Evolutionary conservation across 2,797 vertebrate genomes (phyloP).

Genomic region (Geotrypetes seraphini): DNA sequence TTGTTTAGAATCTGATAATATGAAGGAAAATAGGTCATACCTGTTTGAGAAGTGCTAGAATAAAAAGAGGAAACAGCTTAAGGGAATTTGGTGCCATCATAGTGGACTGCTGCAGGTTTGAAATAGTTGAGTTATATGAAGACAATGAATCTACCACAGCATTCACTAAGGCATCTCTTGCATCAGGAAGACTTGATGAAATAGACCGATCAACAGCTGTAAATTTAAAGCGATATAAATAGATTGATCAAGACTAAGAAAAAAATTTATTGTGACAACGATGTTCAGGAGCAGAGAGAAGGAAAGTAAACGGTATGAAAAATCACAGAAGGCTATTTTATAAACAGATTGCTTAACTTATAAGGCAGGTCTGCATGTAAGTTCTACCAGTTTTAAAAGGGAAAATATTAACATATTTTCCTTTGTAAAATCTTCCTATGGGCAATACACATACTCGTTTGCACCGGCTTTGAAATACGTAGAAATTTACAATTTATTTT

Average conservation of each 20-base stretch:
- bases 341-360: too few relatives aligned
- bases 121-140: slow-evolving; percentile 73
- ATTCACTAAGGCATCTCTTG: slow-evolving; percentile 89
- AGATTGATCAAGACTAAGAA: too few relatives aligned
- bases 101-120: slow-evolving; percentile 72
- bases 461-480: too few relatives aligned
- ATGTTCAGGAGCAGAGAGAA: not conserved
- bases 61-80: slow-evolving; percentile 82
- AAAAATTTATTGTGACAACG: too few relatives aligned
- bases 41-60: slow-evolving; percentile 91
- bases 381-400: too few relatives aligned
- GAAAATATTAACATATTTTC: too few relatives aligned
- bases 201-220: slow-evolving; percentile 86
- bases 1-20: too few relatives aligned
- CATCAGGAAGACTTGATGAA: slow-evolving; percentile 81
- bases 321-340: not conserved
- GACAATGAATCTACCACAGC: slow-evolving; percentile 78
- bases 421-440: too few relatives aligned
- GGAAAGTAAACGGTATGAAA: not conserved
- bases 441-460: too few relatives aligned
- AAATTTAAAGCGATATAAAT: not conserved
- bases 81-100: slow-evolving; percentile 73
- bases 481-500: too few relatives aligned
- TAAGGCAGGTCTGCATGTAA: too few relatives aligned
- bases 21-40: too few relatives aligned